Conservation (phyloP, 2,888 invertebrate genomes). For the Penaeus monodon region DNA sequence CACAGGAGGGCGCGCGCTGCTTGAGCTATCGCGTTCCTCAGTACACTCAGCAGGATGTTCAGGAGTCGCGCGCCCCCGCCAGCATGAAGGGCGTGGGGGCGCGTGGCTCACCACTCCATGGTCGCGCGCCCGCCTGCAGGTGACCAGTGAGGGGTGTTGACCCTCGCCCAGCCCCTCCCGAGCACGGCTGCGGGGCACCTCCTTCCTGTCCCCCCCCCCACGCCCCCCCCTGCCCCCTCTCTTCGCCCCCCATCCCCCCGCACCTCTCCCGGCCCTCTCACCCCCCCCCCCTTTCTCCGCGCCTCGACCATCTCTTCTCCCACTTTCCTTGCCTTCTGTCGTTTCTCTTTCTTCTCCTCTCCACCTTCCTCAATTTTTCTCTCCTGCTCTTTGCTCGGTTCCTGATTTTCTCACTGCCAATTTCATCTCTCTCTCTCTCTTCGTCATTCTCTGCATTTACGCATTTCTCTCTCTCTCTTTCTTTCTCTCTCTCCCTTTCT, state of each 20-base stretch:
- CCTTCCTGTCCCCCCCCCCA: not conserved
- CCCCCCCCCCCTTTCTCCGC: not conserved
- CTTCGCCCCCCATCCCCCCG: not conserved
- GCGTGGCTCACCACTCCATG: too few species aligned
- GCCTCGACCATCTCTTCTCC: not conserved
- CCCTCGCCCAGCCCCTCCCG: too few species aligned
- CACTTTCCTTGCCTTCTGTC: not conserved
- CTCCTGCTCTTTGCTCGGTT: not conserved
- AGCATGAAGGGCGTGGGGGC: too few species aligned
- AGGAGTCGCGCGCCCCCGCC: slow-evolving; percentile 16
- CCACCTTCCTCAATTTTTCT: not conserved
- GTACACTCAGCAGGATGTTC: not conserved
- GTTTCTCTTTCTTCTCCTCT: not conserved
- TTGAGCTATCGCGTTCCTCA: not conserved
- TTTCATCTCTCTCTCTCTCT: not conserved
- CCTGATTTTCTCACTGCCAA: not conserved
- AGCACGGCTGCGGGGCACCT: not conserved
- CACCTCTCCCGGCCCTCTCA: not conserved
- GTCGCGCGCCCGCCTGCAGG: not conserved
- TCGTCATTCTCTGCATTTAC: too few species aligned
- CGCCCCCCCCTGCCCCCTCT: not conserved
- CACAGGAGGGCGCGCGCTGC: slow-evolving; percentile 8
- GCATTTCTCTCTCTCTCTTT: not conserved
- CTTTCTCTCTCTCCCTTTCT: too few species aligned
- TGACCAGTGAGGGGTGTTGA: slow-evolving; percentile 23